Evolutionary conservation across 2,797 vertebrate species (phyloP), one percentile per base, ranked within the genome.

Genomic region (Chelmon rostratus): DNA sequence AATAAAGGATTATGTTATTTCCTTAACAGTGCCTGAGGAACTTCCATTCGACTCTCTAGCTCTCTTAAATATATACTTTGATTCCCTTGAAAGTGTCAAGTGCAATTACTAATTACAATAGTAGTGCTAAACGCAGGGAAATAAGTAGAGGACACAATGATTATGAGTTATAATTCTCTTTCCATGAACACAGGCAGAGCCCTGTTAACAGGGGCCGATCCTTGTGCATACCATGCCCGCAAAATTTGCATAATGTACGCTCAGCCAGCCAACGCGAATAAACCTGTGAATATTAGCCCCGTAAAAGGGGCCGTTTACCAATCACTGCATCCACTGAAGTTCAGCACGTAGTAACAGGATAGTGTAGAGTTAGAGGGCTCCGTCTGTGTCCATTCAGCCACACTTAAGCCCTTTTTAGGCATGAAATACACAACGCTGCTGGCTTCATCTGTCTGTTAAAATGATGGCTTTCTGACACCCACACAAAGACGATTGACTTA

Each of bases 1-100:
- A 89, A 86, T 82, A 82, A 81, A 75, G 73, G 78, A 84, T 87
- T 82, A 79, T 66, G 67, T 82, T 80, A 82, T 86, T 88, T 78
- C 63, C 53, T 85, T 81, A 84, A 82, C 71, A 85, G 44, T 40
- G 81, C 73, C 83, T 49, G 68, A 76, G 64, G 79, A 85, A 84
- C 73, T 83, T 83, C 65, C 19, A 53, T 77, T 79, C 8, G 11
- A 74, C 69, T 81, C 81, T 74, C 38, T 56, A 68, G 58, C 57
- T 76, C 53, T 72, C 68, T 76, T 75, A 79, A 72, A 80, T 84
- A 81, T 79, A 82, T 71, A 76, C 75, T 79, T 80, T 85, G 75
- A 86, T 82, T 85, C 73, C 69, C 64, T 71, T 78, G 62, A 84
- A 83, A 86, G 81, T 77, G 81, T 84, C 83, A 68, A 33, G 52